phyloP scores from a whole-genome alignment of 2,888 invertebrate species.

The Synergus japonicus region DNA sequence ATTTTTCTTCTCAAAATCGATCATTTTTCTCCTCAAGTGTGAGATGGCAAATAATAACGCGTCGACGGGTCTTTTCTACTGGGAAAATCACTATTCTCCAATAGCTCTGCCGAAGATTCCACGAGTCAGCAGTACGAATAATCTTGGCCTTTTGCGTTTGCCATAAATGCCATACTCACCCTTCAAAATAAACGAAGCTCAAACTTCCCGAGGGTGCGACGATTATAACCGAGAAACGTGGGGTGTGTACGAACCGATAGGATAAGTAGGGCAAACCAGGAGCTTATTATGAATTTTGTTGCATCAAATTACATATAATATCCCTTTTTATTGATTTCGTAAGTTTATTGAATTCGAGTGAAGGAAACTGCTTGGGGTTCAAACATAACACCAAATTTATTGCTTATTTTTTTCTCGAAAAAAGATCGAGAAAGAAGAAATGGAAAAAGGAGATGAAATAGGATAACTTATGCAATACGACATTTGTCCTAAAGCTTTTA shows the following conservation, averaged over 20 bases:
- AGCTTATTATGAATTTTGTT: background rate
- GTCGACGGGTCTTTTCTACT: conserved; percentile 4
- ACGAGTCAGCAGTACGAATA: conserved; percentile 23
- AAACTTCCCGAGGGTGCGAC: background rate
- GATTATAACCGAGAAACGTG: background rate
- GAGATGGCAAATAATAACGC: conserved; percentile 18
- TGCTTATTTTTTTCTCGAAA: no score
- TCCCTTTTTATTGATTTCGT: background rate
- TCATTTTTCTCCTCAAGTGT: conserved; percentile 14
- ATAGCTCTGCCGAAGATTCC: conserved; percentile 1
- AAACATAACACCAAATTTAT: background rate
- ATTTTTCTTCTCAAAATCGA: conserved; percentile 2
- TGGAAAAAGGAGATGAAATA: no score
- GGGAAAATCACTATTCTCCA: background rate
- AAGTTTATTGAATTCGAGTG: background rate
- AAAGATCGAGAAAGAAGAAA: no score
- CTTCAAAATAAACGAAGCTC: conserved; percentile 33
- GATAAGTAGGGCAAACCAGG: background rate
- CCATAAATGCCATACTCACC: background rate
- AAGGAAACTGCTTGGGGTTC: background rate
- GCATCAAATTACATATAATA: background rate
- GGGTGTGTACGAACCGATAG: background rate
- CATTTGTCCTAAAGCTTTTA: no score
- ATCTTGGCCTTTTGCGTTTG: conserved; percentile 6
- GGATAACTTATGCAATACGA: no score